Base-by-base conservation (phyloP, 2,888 invertebrate genomes). In the Pandemis corylana region DNA sequence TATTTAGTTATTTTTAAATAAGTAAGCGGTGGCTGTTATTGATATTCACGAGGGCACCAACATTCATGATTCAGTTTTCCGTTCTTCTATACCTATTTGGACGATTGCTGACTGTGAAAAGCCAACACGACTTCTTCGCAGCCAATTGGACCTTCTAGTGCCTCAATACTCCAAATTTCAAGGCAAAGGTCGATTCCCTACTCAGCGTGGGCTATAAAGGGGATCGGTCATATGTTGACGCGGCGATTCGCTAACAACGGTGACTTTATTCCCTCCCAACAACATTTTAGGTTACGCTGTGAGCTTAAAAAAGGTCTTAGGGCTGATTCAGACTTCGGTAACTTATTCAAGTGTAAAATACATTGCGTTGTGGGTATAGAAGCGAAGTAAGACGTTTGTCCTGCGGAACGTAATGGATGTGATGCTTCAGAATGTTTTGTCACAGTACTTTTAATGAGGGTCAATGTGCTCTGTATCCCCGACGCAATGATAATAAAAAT, bases 171-270 rank as follows among this genome's bases (percentile, higher is more conserved):
- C 13, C 20, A 2, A 36, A 36, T n/a, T 41, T 42, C n/a, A 15
- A 62, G 41, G 70, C 36, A 71, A 64, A 42, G 41, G 66, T 64
- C 86, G 85, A 85, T 36, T 36, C 28, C 73, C 66, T 71, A 64
- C 51, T n/a, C 61, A 12, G 56, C 80, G 81, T 76, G 7, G 0
- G 7, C 0, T 83, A 51, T 87, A 85, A 89, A 84, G 46, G 61
- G 13, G n/a, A 42, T 28, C 71, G 80, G 80, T 79, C 80, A 80
- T 56, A 41, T 66, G 71, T 64, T 77, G 78, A 85, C 81, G 88
- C 86, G 86, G 89, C 89, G 78, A 83, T 87, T 85, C 82, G 84
- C 81, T 89, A 89, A 89, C 89, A 88, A 89, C 87, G 82, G 78
- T 83, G 82, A 88, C 87, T 88, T 89, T 88, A 89, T 87, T 87